A percentile compares a stretch with the other conserved stretches of the same genome.
phyloP scores from a whole-genome alignment of 1,140 invertebrate species.

The Aphis gossypii region DNA sequence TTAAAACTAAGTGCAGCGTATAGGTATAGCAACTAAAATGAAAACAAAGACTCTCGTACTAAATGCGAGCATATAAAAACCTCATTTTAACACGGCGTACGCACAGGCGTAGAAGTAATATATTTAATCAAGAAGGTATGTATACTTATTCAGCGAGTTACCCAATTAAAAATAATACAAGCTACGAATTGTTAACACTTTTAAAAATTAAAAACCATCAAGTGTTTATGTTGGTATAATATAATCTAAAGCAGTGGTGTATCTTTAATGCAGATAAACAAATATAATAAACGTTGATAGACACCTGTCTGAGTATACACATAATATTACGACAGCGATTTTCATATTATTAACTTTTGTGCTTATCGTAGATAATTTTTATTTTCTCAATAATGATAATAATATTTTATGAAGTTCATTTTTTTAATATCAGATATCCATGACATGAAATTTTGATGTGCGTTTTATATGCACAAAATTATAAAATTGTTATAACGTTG shows the following conservation, averaged over 20 bases:
- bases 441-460: constrained; percentile 20
- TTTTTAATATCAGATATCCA: constrained; percentile 33
- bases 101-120: background rate
- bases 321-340: background rate
- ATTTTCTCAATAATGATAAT: background rate
- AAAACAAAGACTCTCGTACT: background rate
- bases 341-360: constrained; percentile 2
- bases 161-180: background rate
- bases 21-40: background rate
- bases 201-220: background rate
- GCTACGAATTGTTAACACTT: background rate
- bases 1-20: background rate
- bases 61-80: background rate
- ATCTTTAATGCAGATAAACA: background rate
- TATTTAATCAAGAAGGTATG: background rate
- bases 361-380: constrained; percentile 19
- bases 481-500: background rate
- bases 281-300: constrained; percentile 25
- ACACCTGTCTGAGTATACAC: constrained; percentile 6
- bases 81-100: background rate
- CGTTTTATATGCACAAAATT: constrained; percentile 11
- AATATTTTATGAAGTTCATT: background rate
- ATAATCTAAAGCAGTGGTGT: background rate
- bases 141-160: background rate
- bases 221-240: background rate